Percentiles rank a stretch among this genome's conserved stretches.
Evolutionary conservation across 2,113 vertebrate genomes (phyloP).

Genomic region (Malurus alboscapulatus): DNA sequence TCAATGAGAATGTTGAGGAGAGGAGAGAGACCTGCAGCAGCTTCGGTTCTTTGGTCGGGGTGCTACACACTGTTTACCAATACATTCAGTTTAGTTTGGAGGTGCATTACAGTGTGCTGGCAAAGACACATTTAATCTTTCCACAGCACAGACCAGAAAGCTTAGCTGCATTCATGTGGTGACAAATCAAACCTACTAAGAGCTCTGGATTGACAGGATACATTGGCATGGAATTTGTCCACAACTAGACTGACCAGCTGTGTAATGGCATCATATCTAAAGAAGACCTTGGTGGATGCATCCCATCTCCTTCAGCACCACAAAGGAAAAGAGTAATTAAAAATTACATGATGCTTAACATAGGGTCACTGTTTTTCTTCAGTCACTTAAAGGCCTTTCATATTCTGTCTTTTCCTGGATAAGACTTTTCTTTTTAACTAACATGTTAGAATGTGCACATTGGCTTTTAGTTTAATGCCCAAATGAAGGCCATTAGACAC

Average conservation of each 20-base stretch:
- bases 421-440: neutral
- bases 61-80: neutral
- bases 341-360: neutral
- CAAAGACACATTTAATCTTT: neutral
- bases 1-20: fast-evolving
- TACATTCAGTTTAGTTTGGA: neutral
- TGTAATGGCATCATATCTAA: neutral
- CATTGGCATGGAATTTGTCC: neutral
- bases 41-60: neutral
- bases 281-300: neutral
- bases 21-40: neutral
- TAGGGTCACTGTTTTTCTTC: neutral
- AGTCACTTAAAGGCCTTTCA: neutral
- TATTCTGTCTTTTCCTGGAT: neutral
- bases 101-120: neutral
- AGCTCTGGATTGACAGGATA: neutral
- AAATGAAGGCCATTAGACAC: neutral
- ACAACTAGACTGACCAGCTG: neutral
- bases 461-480: neutral
- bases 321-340: neutral
- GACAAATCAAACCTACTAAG: neutral
- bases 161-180: neutral
- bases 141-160: neutral
- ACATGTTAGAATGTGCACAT: neutral
- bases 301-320: neutral